Base-by-base conservation (phyloP, 2,888 invertebrate genomes). In the Eilema sororculum region DNA sequence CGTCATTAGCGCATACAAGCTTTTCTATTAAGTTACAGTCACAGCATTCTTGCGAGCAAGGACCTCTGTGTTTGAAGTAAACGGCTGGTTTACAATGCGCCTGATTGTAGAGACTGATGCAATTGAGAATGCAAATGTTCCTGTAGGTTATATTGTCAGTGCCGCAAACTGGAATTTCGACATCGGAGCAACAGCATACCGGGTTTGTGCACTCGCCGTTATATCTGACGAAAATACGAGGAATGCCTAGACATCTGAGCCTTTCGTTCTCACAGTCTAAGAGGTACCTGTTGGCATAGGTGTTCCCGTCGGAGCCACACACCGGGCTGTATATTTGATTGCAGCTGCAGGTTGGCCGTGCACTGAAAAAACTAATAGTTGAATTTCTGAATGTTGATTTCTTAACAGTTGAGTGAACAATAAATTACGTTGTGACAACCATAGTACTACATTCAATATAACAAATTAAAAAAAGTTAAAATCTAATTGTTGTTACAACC, bases 271-370 rank as follows among this genome's bases (percentile, higher is more conserved):
- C 95, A 71, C 96, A 95, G 75, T 96, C 90, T 67, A 97, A 89
- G 78, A 96, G 95, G 89, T 97, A 97, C 80, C 72, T 24, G 89
- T 96, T 97, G 77, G 92, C 91, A 90, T 97, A 97, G 0, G 97
- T 97, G 69, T 96, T 92, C 16, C 96, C 96, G 88, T 97, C 97
- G 63, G 96, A 96, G 59, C 97, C 97, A 87, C 97, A 97, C 9
- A 97, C 96, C 58, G 96, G 95, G 10, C 92, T 25, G 37, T 71
- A 24, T 8, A 68, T 46, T 9, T 60, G 12, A 0, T 73, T 58
- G 62, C 87, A 86, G 3, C 33, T 3, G 69, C 86, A 86, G 13
- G 71, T 46, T 5, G 10, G 13, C 6, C 52, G 10, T 0, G 67
- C n/a, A n/a, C n/a, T n/a, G n/a, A n/a, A n/a, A n/a, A n/a, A n/a